Percentiles rank a stretch among this genome's conserved stretches.
Conservation (phyloP, 1,140 invertebrate genomes). For the Cyclina sinensis region DNA sequence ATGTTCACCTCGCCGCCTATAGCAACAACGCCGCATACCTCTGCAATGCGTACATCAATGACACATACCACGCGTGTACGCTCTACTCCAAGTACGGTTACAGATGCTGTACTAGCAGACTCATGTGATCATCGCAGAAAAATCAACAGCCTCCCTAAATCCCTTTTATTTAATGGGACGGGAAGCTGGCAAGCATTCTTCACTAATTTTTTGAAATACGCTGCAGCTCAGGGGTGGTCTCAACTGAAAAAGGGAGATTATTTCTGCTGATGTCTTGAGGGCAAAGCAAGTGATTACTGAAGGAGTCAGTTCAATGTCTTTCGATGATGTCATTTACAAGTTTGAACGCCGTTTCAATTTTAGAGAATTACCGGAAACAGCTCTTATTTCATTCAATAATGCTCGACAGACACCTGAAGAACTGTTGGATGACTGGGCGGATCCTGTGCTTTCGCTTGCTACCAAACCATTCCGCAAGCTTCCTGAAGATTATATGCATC, state of each 20-base stretch:
- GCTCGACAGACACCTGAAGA: neutral
- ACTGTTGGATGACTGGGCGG: conserved; percentile 7
- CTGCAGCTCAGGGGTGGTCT: neutral
- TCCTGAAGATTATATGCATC: neutral
- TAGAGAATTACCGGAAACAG: conserved; percentile 12
- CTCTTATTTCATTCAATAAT: neutral
- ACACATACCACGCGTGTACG: too few species aligned
- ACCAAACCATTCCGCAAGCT: neutral
- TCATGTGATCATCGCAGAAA: too few species aligned
- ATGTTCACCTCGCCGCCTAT: too few species aligned
- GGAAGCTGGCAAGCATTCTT: conserved; percentile 11
- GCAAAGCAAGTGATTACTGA: neutral
- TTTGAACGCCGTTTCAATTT: neutral
- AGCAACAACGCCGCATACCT: too few species aligned
- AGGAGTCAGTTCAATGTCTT: neutral
- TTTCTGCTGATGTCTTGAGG: neutral
- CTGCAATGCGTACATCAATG: too few species aligned
- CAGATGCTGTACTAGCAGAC: too few species aligned
- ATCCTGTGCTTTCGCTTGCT: neutral
- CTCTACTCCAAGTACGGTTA: too few species aligned
- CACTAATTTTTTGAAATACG: neutral
- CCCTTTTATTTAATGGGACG: neutral
- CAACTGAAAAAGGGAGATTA: neutral
- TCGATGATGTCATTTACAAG: neutral
- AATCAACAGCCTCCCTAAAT: neutral